phyloP scores from a whole-genome alignment of 2,797 vertebrate species.

The Apodemus agrarius region DNA sequence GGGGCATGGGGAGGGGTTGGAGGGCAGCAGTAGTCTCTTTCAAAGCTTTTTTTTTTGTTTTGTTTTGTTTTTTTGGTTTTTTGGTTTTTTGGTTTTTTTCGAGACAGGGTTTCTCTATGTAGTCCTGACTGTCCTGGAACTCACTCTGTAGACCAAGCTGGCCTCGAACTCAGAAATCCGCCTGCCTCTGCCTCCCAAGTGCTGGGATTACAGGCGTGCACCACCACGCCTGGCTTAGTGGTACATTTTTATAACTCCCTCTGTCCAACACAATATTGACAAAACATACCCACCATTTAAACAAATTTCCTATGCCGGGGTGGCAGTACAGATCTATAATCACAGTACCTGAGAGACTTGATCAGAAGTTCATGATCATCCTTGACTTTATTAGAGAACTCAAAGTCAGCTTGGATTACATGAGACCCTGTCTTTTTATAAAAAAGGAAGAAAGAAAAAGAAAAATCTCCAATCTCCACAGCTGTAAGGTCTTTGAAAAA shows the following conservation, averaged over 20 bases:
- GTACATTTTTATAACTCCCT: neutral
- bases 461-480: neutral
- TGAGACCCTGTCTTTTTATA: neutral
- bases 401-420: neutral
- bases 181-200: neutral
- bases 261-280: neutral
- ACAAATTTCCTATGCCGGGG: neutral
- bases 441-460: neutral
- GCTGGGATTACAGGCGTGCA: too few species aligned
- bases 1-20: too few species aligned
- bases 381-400: neutral
- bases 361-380: neutral
- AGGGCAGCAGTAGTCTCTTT: neutral
- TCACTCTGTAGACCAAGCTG: too few species aligned
- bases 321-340: neutral
- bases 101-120: too few species aligned
- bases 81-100: too few species aligned
- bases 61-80: too few species aligned
- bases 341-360: neutral
- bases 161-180: neutral
- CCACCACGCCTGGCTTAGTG: too few species aligned
- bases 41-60: too few species aligned
- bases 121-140: too few species aligned
- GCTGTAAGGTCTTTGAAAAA: neutral
- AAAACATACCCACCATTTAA: constrained; percentile 34